phyloP scores from a whole-genome alignment of 2,113 vertebrate species.

The Aleadryas rufinucha region DNA sequence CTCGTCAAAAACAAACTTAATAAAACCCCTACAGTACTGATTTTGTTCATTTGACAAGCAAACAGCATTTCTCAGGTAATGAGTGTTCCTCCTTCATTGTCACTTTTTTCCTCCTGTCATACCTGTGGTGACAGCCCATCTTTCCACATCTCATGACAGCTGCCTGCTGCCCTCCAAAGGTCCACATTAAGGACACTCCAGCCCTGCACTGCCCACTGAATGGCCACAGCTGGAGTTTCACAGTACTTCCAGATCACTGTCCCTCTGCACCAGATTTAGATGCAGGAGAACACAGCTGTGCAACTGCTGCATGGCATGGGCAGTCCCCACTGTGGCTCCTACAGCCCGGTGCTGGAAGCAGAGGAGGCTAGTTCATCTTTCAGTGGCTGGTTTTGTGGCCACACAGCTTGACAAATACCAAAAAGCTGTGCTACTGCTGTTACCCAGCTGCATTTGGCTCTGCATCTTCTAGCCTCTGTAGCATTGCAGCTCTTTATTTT shows the following conservation, averaged over 20 bases:
- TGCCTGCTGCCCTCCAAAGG: neutral
- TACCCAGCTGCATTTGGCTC: neutral
- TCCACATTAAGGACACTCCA: neutral
- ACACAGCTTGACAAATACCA: neutral
- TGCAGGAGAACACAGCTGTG: neutral
- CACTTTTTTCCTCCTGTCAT: neutral
- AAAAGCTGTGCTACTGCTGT: neutral
- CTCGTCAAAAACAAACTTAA: neutral
- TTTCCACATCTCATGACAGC: rapidly evolving
- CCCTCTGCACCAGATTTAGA: neutral
- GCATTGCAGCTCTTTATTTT: neutral
- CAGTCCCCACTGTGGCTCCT: neutral
- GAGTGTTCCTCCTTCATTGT: neutral
- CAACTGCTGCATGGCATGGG: neutral
- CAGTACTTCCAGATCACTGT: neutral
- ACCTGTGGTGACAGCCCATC: neutral
- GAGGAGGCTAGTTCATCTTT: neutral
- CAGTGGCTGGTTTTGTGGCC: neutral
- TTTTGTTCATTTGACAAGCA: neutral
- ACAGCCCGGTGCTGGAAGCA: neutral
- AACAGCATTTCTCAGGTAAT: neutral
- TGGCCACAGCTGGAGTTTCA: neutral
- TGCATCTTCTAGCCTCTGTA: neutral
- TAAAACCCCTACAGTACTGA: neutral
- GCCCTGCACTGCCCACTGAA: neutral